A percentile compares a stretch with the other conserved stretches of the same genome.
Evolutionary conservation across 2,888 invertebrate species (phyloP).

Genomic region (Megalurothrips usitatus): DNA sequence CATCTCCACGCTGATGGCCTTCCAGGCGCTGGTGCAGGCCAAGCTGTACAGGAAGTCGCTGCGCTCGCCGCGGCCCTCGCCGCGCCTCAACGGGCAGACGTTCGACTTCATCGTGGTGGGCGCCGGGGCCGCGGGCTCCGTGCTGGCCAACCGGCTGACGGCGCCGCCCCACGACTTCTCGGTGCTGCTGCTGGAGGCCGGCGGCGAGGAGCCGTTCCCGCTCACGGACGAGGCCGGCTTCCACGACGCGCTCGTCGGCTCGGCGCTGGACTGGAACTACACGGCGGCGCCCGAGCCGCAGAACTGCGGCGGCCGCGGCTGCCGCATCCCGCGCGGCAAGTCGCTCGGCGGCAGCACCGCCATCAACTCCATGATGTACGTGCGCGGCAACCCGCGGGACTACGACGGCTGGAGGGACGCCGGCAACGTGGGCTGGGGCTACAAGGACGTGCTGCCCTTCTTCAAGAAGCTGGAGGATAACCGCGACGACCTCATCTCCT

Average conservation of each 20-base stretch:
- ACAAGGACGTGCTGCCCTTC: conserved; percentile 45
- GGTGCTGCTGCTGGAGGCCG: conserved; percentile 48
- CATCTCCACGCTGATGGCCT: not conserved
- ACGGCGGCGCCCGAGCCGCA: conserved; percentile 49
- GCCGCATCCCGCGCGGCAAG: conserved; percentile 50
- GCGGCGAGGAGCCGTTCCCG: conserved; percentile 48
- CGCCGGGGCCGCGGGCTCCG: conserved; percentile 41
- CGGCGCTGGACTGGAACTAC: conserved; percentile 51
- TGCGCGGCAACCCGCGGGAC: conserved; percentile 59
- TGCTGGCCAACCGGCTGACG: not conserved
- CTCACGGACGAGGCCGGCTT: conserved; percentile 46
- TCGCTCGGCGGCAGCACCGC: conserved; percentile 40
- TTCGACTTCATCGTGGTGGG: conserved; percentile 42
- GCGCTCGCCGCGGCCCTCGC: not conserved
- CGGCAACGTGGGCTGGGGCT: conserved; percentile 55
- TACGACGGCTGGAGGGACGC: conserved; percentile 63
- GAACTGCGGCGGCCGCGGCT: conserved; percentile 42
- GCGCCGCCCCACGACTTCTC: conserved; percentile 38
- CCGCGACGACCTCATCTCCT: conserved; percentile 37
- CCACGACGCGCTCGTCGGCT: conserved; percentile 44
- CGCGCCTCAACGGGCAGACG: conserved; percentile 29
- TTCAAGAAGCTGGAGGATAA: conserved; percentile 48
- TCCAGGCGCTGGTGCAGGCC: not conserved
- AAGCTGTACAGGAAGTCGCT: not conserved
- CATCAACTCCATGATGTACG: conserved; percentile 52